Conservation (phyloP, 2,888 invertebrate genomes). For the Troides helena region DNA sequence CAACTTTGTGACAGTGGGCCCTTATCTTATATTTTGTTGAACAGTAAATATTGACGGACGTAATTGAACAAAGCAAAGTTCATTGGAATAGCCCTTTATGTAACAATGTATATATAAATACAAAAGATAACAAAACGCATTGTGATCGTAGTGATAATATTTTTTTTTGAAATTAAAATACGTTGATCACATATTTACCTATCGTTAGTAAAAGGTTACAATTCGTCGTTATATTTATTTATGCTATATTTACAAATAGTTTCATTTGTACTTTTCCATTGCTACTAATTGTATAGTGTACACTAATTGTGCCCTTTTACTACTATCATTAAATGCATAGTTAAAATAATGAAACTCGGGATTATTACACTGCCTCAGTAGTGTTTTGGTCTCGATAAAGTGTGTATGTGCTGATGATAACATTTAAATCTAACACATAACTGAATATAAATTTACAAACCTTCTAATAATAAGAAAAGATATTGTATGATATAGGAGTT, state of each 20-base stretch:
- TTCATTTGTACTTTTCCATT: slow-evolving; percentile 53
- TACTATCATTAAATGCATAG: slow-evolving; percentile 17
- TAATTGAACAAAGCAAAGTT: slow-evolving; percentile 8
- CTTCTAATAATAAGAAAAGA: background rate
- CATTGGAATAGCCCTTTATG: slow-evolving; percentile 4
- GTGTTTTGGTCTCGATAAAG: slow-evolving; percentile 6
- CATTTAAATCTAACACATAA: background rate
- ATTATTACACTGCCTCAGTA: slow-evolving; percentile 11
- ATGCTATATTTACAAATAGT: slow-evolving; percentile 47
- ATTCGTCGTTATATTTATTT: slow-evolving; percentile 44
- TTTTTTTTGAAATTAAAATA: slow-evolving; percentile 1
- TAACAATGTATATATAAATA: slow-evolving; percentile 3
- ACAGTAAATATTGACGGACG: background rate
- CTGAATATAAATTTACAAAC: background rate
- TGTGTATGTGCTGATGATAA: slow-evolving; percentile 6
- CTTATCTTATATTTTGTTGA: slow-evolving; percentile 1
- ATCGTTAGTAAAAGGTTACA: slow-evolving; percentile 5
- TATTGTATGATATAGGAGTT: background rate
- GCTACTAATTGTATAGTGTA: slow-evolving; percentile 11
- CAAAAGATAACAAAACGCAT: background rate
- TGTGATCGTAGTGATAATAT: background rate
- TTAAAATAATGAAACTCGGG: slow-evolving; percentile 21
- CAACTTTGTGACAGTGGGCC: background rate
- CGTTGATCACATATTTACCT: background rate
- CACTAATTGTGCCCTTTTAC: slow-evolving; percentile 21